A percentile compares a stretch with the other conserved stretches of the same genome.
phyloP scores from a whole-genome alignment of 2,113 vertebrate genomes.

The Megalops atlanticus region DNA sequence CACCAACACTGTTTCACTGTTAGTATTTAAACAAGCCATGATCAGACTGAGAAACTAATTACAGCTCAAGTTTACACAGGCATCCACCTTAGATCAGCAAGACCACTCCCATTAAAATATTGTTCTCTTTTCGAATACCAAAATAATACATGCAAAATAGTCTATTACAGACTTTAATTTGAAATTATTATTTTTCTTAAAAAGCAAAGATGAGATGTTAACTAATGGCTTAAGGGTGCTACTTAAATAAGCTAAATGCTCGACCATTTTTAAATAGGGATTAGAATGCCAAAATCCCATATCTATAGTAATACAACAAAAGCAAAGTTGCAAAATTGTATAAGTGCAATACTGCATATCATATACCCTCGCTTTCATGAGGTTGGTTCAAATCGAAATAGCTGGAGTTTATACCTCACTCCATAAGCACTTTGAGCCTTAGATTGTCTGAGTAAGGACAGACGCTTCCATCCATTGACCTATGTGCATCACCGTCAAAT shows the following conservation, averaged over 20 bases:
- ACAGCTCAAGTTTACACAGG: slow-evolving; percentile 60
- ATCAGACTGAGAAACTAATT: slow-evolving; percentile 54
- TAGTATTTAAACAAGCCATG: slow-evolving; percentile 30
- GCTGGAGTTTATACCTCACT: slow-evolving; percentile 4
- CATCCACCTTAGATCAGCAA: slow-evolving; percentile 43
- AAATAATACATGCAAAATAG: slow-evolving; percentile 71
- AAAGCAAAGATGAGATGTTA: slow-evolving; percentile 67
- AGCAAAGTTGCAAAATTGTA: slow-evolving; percentile 66
- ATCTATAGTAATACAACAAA: slow-evolving; percentile 75
- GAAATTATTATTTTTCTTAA: slow-evolving; percentile 58
- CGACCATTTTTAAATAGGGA: slow-evolving; percentile 69
- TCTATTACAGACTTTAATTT: slow-evolving; percentile 60
- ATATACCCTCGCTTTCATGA: slow-evolving; percentile 57
- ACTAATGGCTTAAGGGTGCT: slow-evolving; percentile 73
- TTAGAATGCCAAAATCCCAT: slow-evolving; percentile 69
- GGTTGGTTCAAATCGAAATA: slow-evolving; percentile 20
- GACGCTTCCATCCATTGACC: background rate
- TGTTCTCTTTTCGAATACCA: slow-evolving; percentile 60
- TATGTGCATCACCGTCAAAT: background rate
- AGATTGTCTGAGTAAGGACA: background rate
- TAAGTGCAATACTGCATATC: slow-evolving; percentile 65
- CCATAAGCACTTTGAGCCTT: background rate
- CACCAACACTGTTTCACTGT: background rate
- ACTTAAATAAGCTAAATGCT: slow-evolving; percentile 74
- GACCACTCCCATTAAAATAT: slow-evolving; percentile 42